Evolutionary conservation across 2,113 vertebrate species (phyloP), one percentile per base, ranked within the genome.

Genomic region (Conger conger): DNA sequence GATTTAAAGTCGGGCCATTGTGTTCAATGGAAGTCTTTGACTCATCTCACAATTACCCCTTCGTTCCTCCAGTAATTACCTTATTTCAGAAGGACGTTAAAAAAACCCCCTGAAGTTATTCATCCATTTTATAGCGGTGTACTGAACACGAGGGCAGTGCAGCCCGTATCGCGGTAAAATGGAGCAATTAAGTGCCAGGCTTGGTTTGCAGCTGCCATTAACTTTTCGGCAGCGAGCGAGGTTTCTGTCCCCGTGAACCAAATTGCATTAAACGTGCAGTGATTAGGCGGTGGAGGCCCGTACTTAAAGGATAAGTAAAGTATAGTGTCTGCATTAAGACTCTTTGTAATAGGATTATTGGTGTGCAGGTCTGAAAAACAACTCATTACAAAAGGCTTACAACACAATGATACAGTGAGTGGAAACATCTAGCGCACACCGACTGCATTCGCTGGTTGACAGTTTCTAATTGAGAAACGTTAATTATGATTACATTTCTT

Each of bases 331-430:
- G 53, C 30, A 83, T 80, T 86, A 83, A 80, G 76, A 79, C 86
- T 82, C 79, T 82, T 86, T 86, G 78, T 84, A 81, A 45, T 53
- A 57, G 82, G 86, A 86, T 86, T 86, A 76, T 37, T 54, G 30
- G 57, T 54, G 78, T 81, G 42, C 38, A 23, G 54, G 76, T 77
- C 81, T 83, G 78, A 63, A 83, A 78, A 83, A 84, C 68, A 45
- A 35, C 76, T 80, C 36, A 37, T 27, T 81, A 81, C 30, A 76
- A 37, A 63, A 35, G 79, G 63, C 78, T 36, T 53, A 76, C 38
- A 20, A 33, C 57, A 45, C 36, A 42, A 20, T 40, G 18, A 82
- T 18, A 35, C 36, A 18, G 42, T 17, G 6, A 79, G 7, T 1
- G 35, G 79, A 83, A 50, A 35, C 68, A 68, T 60, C 77, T 38